Evolutionary conservation across 2,113 vertebrate genomes (phyloP).

Genomic region (Brachirus orientalis): DNA sequence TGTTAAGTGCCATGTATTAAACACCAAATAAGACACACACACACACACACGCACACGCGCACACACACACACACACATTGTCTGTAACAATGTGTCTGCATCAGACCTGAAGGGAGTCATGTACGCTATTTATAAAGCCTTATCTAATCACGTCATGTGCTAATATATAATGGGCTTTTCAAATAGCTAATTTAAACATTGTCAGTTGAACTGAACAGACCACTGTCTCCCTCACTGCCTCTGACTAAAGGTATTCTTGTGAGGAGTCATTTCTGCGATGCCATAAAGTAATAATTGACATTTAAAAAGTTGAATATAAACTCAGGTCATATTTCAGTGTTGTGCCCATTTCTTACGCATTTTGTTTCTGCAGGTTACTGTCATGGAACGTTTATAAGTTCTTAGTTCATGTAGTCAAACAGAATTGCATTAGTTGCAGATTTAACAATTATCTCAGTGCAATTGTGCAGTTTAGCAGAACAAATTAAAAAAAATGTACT

Average conservation of each 20-base stretch:
- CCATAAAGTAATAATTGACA: slow-evolving; percentile 48
- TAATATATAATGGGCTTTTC: slow-evolving; percentile 46
- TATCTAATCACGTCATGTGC: slow-evolving; percentile 66
- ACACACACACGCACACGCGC: slow-evolving; percentile 25
- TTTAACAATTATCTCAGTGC: too few relatives aligned
- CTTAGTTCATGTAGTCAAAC: too few relatives aligned
- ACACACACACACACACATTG: slow-evolving; percentile 7
- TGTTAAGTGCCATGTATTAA: slow-evolving; percentile 60
- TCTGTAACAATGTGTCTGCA: slow-evolving; percentile 35
- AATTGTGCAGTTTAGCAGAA: too few relatives aligned
- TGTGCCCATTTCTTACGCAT: too few relatives aligned
- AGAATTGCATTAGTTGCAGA: too few relatives aligned
- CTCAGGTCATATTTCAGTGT: too few relatives aligned
- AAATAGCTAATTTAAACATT: slow-evolving; percentile 56
- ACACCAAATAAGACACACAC: slow-evolving; percentile 47
- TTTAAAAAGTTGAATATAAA: slow-evolving; percentile 48
- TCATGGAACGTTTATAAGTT: too few relatives aligned
- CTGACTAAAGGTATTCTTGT: slow-evolving; percentile 18
- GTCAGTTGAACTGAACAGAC: slow-evolving; percentile 35
- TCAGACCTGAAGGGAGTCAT: slow-evolving; percentile 35
- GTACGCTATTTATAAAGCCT: slow-evolving; percentile 54
- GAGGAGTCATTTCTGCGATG: slow-evolving; percentile 9
- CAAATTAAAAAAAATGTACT: too few relatives aligned
- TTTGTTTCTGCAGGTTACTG: too few relatives aligned
- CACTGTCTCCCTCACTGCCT: neutral